Conservation (phyloP, 2,888 invertebrate genomes). For the Anticlea derivata region DNA sequence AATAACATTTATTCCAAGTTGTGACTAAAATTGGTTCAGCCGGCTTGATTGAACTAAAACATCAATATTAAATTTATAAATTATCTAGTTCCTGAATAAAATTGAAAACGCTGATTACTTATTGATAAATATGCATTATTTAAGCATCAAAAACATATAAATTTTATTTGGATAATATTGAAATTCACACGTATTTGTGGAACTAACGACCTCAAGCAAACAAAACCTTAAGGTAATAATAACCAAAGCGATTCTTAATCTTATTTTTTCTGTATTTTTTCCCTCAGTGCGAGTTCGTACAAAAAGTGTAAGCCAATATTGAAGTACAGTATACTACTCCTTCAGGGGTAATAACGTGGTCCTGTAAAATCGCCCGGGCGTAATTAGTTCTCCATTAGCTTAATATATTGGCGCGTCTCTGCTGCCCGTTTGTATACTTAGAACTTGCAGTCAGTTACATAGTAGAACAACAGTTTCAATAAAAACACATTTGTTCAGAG, state of each 20-base stretch:
- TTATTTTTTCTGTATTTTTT: slow-evolving; percentile 18
- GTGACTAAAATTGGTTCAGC: no score
- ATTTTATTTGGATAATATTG: no score
- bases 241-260: no score
- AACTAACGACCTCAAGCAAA: not conserved
- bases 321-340: slow-evolving; percentile 40
- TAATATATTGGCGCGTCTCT: slow-evolving; percentile 62
- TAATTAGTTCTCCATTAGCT: slow-evolving; percentile 76
- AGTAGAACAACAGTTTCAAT: slow-evolving; percentile 16
- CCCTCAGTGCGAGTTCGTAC: slow-evolving; percentile 15
- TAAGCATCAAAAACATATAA: no score
- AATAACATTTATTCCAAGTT: no score
- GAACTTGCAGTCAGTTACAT: slow-evolving; percentile 3
- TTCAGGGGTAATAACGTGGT: slow-evolving; percentile 68
- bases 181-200: slow-evolving; percentile 7
- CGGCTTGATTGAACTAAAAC: no score
- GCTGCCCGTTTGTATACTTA: slow-evolving; percentile 2
- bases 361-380: slow-evolving; percentile 62
- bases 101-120: not conserved
- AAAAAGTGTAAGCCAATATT: slow-evolving; percentile 25
- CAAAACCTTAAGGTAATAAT: not conserved
- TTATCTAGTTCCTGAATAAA: not conserved
- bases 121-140: no score
- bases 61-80: not conserved
- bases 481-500: no score